Percentiles rank a stretch among this genome's conserved stretches.
Evolutionary conservation across 2,888 invertebrate species (phyloP).

Genomic region (Dysmachus trigonus): DNA sequence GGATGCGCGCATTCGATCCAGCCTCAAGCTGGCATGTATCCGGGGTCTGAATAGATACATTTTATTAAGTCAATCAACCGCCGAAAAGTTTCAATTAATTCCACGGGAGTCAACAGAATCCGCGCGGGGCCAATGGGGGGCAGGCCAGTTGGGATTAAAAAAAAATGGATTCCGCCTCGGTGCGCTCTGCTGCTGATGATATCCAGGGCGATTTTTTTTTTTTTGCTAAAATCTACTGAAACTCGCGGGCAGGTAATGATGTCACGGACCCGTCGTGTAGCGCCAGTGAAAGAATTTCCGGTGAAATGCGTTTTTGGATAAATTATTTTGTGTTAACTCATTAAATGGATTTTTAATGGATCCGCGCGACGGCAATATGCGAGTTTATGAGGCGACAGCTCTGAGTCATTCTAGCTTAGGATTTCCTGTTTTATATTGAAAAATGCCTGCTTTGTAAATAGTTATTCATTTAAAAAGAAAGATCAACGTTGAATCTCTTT

Average conservation of each 20-base stretch:
- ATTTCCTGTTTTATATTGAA: background rate
- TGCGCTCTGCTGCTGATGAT: background rate
- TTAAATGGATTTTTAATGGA: background rate
- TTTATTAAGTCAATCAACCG: background rate
- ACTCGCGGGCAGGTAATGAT: background rate
- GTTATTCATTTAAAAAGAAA: background rate
- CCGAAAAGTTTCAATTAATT: background rate
- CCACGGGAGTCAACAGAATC: background rate
- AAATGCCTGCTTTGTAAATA: background rate
- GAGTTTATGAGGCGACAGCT: background rate
- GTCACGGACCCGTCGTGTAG: background rate
- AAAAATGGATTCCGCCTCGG: background rate
- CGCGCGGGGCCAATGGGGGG: background rate
- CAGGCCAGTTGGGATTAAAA: background rate
- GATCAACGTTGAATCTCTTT: too few species aligned
- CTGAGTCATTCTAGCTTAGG: background rate
- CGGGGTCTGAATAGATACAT: background rate
- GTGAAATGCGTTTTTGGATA: background rate
- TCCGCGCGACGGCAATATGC: background rate
- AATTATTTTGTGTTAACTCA: background rate
- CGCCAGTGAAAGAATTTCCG: background rate
- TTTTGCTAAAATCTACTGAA: background rate
- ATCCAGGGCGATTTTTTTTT: background rate
- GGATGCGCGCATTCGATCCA: background rate
- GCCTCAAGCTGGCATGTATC: background rate